These are phyloP conservation scores for Hozukius guyotensis DNA, from an alignment of 2,797 vertebrate genomes.

Conservation along the genomic window DNA sequence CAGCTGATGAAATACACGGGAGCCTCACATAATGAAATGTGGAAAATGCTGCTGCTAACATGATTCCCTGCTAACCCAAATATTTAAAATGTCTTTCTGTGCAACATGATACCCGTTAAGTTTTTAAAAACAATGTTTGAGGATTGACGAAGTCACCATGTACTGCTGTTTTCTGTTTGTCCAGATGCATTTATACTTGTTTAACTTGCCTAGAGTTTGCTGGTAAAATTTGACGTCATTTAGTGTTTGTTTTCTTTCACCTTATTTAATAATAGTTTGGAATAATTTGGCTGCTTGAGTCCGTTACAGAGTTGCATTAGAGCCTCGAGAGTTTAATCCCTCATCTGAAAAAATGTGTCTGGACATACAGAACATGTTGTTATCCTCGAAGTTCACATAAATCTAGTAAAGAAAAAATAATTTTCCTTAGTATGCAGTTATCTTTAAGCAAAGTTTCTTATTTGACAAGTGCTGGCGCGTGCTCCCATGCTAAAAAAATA, in stretches of 20 bases:
- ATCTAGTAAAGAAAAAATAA: neutral
- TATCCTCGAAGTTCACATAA: neutral
- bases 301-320: neutral
- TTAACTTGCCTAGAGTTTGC: neutral
- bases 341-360: constrained; percentile 55
- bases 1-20: constrained; percentile 61
- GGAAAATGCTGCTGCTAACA: constrained; percentile 14
- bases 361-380: constrained; percentile 65
- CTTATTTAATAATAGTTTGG: neutral
- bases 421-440: neutral
- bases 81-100: constrained; percentile 45
- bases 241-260: neutral
- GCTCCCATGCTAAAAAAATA: constrained; percentile 27
- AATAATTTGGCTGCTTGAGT: neutral
- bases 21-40: constrained; percentile 49
- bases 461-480: constrained; percentile 13
- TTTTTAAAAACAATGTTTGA: constrained; percentile 10
- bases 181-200: constrained; percentile 60
- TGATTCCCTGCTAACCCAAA: constrained; percentile 51
- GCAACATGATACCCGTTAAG: constrained; percentile 23
- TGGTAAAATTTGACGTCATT: neutral
- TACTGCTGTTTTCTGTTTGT: constrained; percentile 65
- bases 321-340: neutral
- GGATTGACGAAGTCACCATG: neutral
- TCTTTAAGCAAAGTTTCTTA: constrained; percentile 17